Conservation (phyloP, 2,888 invertebrate species). For the Venusia cambrica region DNA sequence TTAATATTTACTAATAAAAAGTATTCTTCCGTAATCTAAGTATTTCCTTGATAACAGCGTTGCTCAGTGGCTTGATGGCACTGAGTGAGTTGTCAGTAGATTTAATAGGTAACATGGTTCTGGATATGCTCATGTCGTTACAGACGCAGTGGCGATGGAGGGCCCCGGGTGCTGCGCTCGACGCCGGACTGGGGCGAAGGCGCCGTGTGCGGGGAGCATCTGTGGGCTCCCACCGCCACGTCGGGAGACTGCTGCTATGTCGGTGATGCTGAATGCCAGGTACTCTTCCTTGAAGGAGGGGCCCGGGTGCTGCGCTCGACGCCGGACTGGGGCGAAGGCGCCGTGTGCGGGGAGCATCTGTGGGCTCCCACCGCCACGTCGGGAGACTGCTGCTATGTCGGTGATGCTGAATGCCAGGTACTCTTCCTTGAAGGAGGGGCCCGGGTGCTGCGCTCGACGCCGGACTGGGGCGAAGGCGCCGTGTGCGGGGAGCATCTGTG, state of each 20-base stretch:
- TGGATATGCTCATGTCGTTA: slow-evolving; percentile 18
- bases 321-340: slow-evolving; percentile 93
- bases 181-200: slow-evolving; percentile 94
- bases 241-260: slow-evolving; percentile 97
- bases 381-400: slow-evolving; percentile 96
- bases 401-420: slow-evolving; percentile 93
- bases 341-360: slow-evolving; percentile 95
- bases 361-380: slow-evolving; percentile 96
- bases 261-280: slow-evolving; percentile 93
- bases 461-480: slow-evolving; percentile 94
- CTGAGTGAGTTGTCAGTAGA: background rate
- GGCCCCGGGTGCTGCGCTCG: slow-evolving; percentile 83
- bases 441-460: slow-evolving; percentile 87
- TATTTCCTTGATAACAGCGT: no score
- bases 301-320: slow-evolving; percentile 86
- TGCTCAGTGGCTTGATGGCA: no score
- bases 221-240: slow-evolving; percentile 95
- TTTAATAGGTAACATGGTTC: background rate
- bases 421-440: slow-evolving; percentile 59
- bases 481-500: slow-evolving; percentile 96
- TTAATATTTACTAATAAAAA: no score
- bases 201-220: slow-evolving; percentile 95
- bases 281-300: slow-evolving; percentile 75
- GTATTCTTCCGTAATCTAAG: no score
- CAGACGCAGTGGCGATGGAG: slow-evolving; percentile 61